Conservation (phyloP, 2,888 invertebrate genomes). For the Himalopsyche kuldschensis region DNA sequence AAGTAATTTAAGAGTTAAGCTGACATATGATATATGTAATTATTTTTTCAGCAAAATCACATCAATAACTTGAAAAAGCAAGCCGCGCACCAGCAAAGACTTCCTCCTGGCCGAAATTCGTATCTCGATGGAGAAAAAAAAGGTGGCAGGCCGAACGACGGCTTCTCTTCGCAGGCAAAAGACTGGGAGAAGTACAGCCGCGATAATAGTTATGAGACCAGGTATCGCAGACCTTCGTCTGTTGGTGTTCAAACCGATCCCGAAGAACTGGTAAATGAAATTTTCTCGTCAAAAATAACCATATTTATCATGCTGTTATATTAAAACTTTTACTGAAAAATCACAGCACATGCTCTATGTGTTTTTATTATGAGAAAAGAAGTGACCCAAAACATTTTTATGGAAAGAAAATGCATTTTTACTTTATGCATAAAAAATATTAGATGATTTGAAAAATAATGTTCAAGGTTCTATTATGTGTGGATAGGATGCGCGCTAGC, state of each 20-base stretch:
- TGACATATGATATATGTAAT: no score
- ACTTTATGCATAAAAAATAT: no score
- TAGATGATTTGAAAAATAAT: no score
- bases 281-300: neutral
- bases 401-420: no score
- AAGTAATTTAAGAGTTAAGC: no score
- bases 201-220: neutral
- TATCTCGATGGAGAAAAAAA: constrained; percentile 48
- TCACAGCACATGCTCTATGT: no score
- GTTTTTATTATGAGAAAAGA: no score
- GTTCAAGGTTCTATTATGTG: no score
- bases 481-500: no score
- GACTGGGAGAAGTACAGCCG: constrained; percentile 46
- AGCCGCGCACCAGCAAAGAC: constrained; percentile 1
- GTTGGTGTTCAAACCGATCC: constrained; percentile 57
- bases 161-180: constrained; percentile 48
- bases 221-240: constrained; percentile 45
- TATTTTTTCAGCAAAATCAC: constrained; percentile 26
- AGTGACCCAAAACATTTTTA: no score
- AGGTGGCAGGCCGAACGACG: constrained; percentile 47
- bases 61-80: constrained; percentile 21
- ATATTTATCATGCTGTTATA: neutral
- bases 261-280: constrained; percentile 42
- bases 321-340: no score
- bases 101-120: constrained; percentile 14